Evolutionary conservation across 1,140 invertebrate genomes (phyloP), one percentile per base, ranked within the genome.

Genomic region (Orussus abietinus): DNA sequence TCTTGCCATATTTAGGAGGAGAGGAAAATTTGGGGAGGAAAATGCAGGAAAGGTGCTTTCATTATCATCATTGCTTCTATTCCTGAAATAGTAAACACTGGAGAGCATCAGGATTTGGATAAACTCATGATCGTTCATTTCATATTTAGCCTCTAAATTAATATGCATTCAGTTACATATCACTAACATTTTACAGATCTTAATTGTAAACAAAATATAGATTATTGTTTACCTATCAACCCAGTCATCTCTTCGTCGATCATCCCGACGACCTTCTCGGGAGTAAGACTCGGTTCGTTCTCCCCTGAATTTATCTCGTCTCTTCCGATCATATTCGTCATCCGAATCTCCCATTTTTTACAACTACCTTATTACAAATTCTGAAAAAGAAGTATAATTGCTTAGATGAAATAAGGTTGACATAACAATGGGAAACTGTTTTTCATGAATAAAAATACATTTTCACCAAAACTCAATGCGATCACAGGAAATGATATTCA

Each of bases 271-370:
- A 14, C 85, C 80, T 45, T 85, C 81, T 52, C 86, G 76, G 45
- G 82, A 87, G 46, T 87, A 88, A 3, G 84, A 84, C 41, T 83
- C 82, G 9, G 80, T 80, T 47, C 90, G 77, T 76, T 93, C 90
- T 5, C 89, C 90, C 34, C 89, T 79, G 59, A 93, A 93, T 64
- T 93, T 93, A 55, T 93, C 90, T 20, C 90, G 76, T 28, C 89
- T 72, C 62, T 92, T 91, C 17, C 88, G 79, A 66, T 92, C 89
- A 57, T 92, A 92, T 62, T 93, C 90, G 72, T 93, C 90, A 66
- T 93, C 90, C 53, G 88, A 91, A 63, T 93, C 90, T 47, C 75
- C 90, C 90, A 93, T 93, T 51, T 12, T 28, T n/a, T n/a, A n/a
- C n/a, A n/a, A n/a, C n/a, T n/a, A n/a, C n/a, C n/a, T 10, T 2